These are phyloP conservation scores for Trichomalopsis sarcophagae DNA, from an alignment of 1,140 invertebrate genomes.

Conservation along the genomic window DNA sequence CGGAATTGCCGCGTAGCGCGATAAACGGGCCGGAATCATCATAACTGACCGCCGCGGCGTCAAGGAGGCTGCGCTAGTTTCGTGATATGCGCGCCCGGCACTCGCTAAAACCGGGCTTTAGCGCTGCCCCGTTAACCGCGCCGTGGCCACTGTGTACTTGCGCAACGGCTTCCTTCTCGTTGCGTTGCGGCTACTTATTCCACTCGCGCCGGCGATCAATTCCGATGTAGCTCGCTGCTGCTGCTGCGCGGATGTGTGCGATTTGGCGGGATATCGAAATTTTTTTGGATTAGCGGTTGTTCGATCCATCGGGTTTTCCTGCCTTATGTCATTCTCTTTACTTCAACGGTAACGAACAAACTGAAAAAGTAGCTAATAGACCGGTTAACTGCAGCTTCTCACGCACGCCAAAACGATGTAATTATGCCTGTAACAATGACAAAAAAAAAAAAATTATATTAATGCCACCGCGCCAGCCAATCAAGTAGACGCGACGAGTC, in stretches of 20 bases:
- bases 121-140: background rate
- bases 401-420: too few species aligned
- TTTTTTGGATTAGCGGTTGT: too few species aligned
- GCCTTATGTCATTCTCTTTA: too few species aligned
- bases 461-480: background rate
- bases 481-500: background rate
- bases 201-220: background rate
- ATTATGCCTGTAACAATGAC: too few species aligned
- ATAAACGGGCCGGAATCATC: slow-evolving; percentile 3
- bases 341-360: too few species aligned
- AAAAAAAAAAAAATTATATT: background rate
- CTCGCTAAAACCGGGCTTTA: slow-evolving; percentile 11
- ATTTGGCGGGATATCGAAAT: too few species aligned
- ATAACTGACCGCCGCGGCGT: background rate
- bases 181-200: background rate
- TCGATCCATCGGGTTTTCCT: too few species aligned
- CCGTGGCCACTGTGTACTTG: background rate
- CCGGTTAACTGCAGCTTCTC: too few species aligned
- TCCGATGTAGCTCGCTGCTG: background rate
- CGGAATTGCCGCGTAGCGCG: background rate
- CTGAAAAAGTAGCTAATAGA: too few species aligned
- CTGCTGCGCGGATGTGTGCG: too few species aligned
- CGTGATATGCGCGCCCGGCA: background rate
- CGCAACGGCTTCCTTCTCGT: background rate
- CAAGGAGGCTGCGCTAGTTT: background rate